Evolutionary conservation across 2,888 invertebrate species (phyloP).

Genomic region (Smittia sp.): DNA sequence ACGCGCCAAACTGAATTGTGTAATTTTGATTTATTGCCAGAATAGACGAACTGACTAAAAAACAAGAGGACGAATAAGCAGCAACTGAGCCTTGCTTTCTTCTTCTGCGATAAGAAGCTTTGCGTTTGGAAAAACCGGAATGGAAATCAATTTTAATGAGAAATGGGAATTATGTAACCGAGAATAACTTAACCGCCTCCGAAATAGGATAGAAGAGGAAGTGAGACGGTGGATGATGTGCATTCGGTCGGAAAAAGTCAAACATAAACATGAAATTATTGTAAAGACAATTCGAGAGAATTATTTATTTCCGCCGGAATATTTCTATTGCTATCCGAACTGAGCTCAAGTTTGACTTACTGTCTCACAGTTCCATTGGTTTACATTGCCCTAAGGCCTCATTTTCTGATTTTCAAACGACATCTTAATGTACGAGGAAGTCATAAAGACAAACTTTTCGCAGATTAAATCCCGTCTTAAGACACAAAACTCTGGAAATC

Average conservation of each 20-base stretch:
- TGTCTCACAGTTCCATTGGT: not conserved
- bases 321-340: conserved; percentile 30
- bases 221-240: not conserved
- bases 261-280: not conserved
- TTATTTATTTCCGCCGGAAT: conserved; percentile 19
- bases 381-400: conserved; percentile 23
- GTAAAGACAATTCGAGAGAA: not conserved
- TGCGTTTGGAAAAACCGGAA: not conserved
- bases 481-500: not conserved
- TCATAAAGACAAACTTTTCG: conserved; percentile 9
- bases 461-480: not conserved
- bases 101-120: conserved; percentile 7
- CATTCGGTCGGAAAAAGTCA: not conserved
- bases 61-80: not conserved
- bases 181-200: not conserved
- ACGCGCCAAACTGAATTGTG: conserved; percentile 8
- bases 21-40: conserved; percentile 17
- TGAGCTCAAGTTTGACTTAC: not conserved
- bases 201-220: not conserved
- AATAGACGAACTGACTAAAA: not conserved
- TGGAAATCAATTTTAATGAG: conserved; percentile 23
- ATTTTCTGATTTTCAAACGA: conserved; percentile 29
- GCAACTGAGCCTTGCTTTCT: not conserved
- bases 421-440: conserved; percentile 30
- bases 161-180: conserved; percentile 2